phyloP scores from a whole-genome alignment of 2,888 invertebrate genomes.

The Rhorus exstirpatorius region DNA sequence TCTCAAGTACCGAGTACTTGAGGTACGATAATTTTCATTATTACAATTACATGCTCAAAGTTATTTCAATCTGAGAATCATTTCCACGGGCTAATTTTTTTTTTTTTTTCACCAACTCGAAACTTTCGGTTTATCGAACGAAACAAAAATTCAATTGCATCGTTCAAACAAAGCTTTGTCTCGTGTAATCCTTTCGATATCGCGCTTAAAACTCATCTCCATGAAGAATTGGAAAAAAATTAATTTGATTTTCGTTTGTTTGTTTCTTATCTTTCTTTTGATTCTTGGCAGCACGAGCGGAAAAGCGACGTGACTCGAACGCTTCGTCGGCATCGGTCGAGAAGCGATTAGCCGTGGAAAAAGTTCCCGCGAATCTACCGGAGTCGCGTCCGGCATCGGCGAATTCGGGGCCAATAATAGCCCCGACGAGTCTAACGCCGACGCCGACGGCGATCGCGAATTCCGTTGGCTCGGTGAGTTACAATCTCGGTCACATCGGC shows the following conservation, averaged over 20 bases:
- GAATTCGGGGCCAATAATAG: constrained; percentile 83
- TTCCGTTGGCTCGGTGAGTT: constrained; percentile 87
- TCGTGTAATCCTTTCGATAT: too few relatives aligned
- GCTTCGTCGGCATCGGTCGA: constrained; percentile 87
- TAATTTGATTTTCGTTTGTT: background rate
- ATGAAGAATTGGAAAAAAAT: background rate
- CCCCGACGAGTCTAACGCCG: constrained; percentile 80
- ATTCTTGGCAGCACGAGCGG: constrained; percentile 88
- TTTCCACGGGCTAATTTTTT: too few relatives aligned
- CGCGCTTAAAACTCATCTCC: too few relatives aligned
- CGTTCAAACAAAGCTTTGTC: too few relatives aligned
- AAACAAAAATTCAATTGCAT: too few relatives aligned
- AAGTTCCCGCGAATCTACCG: constrained; percentile 82
- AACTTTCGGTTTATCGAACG: too few relatives aligned
- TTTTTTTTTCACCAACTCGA: too few relatives aligned
- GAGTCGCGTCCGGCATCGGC: constrained; percentile 84
- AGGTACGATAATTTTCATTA: too few relatives aligned
- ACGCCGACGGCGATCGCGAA: constrained; percentile 82
- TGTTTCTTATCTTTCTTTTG: too few relatives aligned
- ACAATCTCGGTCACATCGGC: constrained; percentile 93
- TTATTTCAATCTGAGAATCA: too few relatives aligned
- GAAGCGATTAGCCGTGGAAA: constrained; percentile 86
- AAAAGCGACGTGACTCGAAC: constrained; percentile 92
- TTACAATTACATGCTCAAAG: too few relatives aligned
- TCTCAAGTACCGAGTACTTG: too few relatives aligned